Conservation (phyloP, 2,888 invertebrate species). For the Teinopalpus imperialis region DNA sequence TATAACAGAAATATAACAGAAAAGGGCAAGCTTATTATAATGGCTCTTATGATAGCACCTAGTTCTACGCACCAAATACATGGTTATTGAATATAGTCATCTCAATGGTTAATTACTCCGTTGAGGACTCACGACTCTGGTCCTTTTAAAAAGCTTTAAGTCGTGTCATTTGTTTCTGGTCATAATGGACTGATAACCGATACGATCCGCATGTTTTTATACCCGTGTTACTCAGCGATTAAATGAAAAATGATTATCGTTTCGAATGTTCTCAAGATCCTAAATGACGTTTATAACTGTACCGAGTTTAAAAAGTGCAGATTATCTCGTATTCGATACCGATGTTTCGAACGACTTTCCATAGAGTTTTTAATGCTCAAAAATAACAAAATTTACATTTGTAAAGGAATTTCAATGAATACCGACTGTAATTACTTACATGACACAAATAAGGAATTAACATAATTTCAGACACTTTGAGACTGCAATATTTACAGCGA, state of each 20-base stretch:
- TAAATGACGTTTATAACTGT: slow-evolving; percentile 7
- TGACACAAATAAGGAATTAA: slow-evolving; percentile 24
- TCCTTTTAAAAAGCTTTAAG: slow-evolving; percentile 75
- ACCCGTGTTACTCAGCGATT: slow-evolving; percentile 33
- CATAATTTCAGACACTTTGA: slow-evolving; percentile 24
- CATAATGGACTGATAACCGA: slow-evolving; percentile 77
- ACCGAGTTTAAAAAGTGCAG: background rate
- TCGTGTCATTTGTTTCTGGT: slow-evolving; percentile 68
- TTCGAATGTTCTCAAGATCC: background rate
- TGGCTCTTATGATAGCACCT: slow-evolving; percentile 15
- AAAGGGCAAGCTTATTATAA: too few relatives aligned
- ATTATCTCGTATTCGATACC: background rate
- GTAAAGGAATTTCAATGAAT: slow-evolving; percentile 11
- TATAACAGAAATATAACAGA: too few relatives aligned
- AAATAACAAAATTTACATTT: slow-evolving; percentile 7
- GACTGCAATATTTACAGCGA: slow-evolving; percentile 29
- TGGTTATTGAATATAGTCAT: slow-evolving; percentile 58
- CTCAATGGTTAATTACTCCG: slow-evolving; percentile 66
- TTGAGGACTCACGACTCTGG: slow-evolving; percentile 72
- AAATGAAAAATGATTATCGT: slow-evolving; percentile 19
- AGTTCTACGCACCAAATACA: slow-evolving; percentile 32
- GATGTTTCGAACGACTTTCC: background rate
- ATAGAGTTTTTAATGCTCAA: background rate
- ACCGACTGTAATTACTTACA: slow-evolving; percentile 16
- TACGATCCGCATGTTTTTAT: slow-evolving; percentile 50